Evolutionary conservation across 2,888 invertebrate genomes (phyloP), one percentile per base, ranked within the genome.

Genomic region (Tetramorium bicarinatum): DNA sequence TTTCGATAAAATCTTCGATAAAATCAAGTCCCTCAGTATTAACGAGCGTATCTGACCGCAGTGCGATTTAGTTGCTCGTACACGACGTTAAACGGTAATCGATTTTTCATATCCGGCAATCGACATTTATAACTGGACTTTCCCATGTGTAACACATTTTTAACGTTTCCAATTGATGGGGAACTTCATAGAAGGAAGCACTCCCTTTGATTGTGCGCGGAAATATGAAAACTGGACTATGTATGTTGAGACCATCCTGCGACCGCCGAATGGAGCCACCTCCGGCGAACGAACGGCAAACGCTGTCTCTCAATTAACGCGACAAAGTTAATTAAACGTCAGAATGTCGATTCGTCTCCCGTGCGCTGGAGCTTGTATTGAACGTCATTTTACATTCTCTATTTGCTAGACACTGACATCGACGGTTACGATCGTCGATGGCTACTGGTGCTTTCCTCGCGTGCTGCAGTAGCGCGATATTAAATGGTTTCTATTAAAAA

Each of bases 321-420:
- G 76, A 49, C 82, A 18, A 76, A 67, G 61, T 77, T 83, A 88
- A 88, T 88, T 76, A 80, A 88, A 83, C 74, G 84, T 84, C 84
- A 76, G 59, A 82, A 83, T 56, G 87, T 77, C 76, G 83, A 61
- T 77, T 77, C 59, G 66, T 77, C 77, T 62, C 38, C 6, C 41
- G 38, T 47, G 66, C 66, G 66, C 64, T 25, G 47, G 13, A 62
- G 44, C 66, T 18, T 59, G 56, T 64, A 67, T 66, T 59, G 77
- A 67, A 82, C 44, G 56, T 47, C 54, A 47, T 82, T 77, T 82
- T 76, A 64, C 66, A 66, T 77, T 49, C 77, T 66, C 59, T 49
- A 82, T 82, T 77, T 75, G 41, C 44, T 81, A 74, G 74, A 38
- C 80, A 69, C 54, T 38, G 62, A 76, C 62, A 56, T 64, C 59